These are phyloP conservation scores for Gryon sp. DNA, from an alignment of 1,140 invertebrate genomes.

Conservation along the genomic window DNA sequence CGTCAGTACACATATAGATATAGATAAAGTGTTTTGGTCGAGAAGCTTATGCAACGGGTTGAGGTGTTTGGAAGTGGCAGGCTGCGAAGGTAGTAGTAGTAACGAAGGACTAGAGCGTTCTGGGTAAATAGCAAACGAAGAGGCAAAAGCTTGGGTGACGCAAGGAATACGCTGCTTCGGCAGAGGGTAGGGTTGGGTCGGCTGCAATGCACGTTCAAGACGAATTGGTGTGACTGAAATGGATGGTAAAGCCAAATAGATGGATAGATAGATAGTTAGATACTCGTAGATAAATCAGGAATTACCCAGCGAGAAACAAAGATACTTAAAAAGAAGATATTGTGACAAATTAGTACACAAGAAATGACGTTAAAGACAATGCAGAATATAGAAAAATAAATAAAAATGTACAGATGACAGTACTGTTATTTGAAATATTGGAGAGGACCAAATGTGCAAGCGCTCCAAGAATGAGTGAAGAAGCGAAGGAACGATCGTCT, in stretches of 20 bases:
- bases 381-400: neutral
- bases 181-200: constrained; percentile 42
- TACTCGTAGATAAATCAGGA: no score
- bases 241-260: constrained; percentile 23
- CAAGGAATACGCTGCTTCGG: constrained; percentile 13
- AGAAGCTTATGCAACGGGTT: constrained; percentile 58
- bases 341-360: no score
- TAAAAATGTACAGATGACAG: no score
- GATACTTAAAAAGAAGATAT: no score
- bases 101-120: constrained; percentile 29
- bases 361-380: no score
- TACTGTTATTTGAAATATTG: no score
- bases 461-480: constrained; percentile 56
- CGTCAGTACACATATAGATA: neutral
- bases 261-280: constrained; percentile 25
- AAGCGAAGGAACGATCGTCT: constrained; percentile 60
- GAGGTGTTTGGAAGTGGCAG: constrained; percentile 41
- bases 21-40: constrained; percentile 54
- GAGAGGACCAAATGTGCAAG: no score
- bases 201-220: constrained; percentile 39
- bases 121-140: constrained; percentile 42
- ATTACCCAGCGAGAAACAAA: no score
- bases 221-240: constrained; percentile 7
- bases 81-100: constrained; percentile 31
- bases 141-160: constrained; percentile 23